These are phyloP conservation scores for Nibea coibor DNA, from an alignment of 2,113 vertebrate species.

Conservation along the genomic window DNA sequence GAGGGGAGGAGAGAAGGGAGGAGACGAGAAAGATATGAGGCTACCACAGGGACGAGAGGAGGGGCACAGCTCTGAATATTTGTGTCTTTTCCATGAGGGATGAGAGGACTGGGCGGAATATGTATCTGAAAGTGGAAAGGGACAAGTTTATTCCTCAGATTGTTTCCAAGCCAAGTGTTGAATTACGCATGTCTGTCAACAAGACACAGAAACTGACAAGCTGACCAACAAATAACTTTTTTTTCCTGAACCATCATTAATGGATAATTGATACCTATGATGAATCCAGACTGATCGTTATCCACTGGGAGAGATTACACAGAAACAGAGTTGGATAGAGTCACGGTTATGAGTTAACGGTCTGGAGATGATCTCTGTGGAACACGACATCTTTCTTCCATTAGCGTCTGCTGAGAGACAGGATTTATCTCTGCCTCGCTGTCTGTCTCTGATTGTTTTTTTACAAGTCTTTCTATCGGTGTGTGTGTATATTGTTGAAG, in stretches of 20 bases:
- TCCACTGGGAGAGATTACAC: slow-evolving; percentile 39
- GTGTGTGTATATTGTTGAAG: slow-evolving; percentile 32
- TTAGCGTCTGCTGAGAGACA: slow-evolving; percentile 67
- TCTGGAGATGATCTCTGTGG: slow-evolving; percentile 65
- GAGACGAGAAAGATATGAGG: slow-evolving; percentile 50
- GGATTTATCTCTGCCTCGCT: slow-evolving; percentile 62
- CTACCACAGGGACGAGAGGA: slow-evolving; percentile 62
- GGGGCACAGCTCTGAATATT: slow-evolving; percentile 43
- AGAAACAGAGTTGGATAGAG: slow-evolving; percentile 51
- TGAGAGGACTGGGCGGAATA: slow-evolving; percentile 7
- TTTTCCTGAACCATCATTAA: slow-evolving; percentile 28
- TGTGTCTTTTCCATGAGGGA: slow-evolving; percentile 42
- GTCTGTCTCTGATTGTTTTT: slow-evolving; percentile 38
- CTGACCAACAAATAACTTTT: slow-evolving; percentile 12
- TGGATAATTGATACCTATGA: slow-evolving; percentile 56
- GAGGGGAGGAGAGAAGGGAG: slow-evolving; percentile 50
- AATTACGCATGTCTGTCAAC: slow-evolving; percentile 9
- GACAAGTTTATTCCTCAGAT: slow-evolving; percentile 15
- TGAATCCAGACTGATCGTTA: slow-evolving; percentile 55
- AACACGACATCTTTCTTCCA: slow-evolving; percentile 75
- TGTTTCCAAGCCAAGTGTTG: slow-evolving; percentile 7
- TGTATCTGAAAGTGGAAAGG: neutral
- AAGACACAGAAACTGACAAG: slow-evolving; percentile 3
- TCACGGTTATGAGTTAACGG: slow-evolving; percentile 63
- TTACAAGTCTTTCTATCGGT: slow-evolving; percentile 5